phyloP scores from a whole-genome alignment of 2,888 invertebrate species.

The Drosophila tripunctata region DNA sequence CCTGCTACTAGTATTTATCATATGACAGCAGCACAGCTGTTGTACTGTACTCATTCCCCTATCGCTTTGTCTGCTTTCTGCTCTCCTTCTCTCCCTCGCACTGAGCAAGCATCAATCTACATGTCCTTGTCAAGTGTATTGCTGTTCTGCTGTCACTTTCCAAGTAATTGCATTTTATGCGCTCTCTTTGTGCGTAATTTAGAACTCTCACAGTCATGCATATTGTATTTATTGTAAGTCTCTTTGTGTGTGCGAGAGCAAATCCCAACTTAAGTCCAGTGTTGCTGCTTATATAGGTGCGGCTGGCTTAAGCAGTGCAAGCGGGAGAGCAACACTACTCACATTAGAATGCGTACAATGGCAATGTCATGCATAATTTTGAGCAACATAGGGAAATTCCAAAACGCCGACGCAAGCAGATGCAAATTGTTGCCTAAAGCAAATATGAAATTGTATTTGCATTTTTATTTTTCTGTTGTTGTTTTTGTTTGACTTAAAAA shows the following conservation, averaged over 20 bases:
- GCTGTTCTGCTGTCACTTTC: slow-evolving; percentile 39
- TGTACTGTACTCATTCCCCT: slow-evolving; percentile 4
- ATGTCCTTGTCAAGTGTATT: slow-evolving; percentile 63
- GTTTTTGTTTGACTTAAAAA: slow-evolving; percentile 8
- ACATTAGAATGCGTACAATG: slow-evolving; percentile 24
- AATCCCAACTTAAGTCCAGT: slow-evolving; percentile 17
- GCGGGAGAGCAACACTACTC: slow-evolving; percentile 14
- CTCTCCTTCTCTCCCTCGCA: background rate
- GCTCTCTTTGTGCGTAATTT: slow-evolving; percentile 29
- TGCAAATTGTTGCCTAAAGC: slow-evolving; percentile 29
- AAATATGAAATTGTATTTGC: slow-evolving; percentile 20
- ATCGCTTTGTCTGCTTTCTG: slow-evolving; percentile 1
- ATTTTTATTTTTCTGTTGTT: too few species aligned
- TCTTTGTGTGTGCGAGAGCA: slow-evolving; percentile 15
- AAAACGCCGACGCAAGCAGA: slow-evolving; percentile 67
- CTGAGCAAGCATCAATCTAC: slow-evolving; percentile 10
- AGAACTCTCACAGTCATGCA: slow-evolving; percentile 17
- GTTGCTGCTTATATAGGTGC: slow-evolving; percentile 1
- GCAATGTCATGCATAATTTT: slow-evolving; percentile 51
- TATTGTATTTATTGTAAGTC: slow-evolving; percentile 1
- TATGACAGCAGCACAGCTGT: slow-evolving; percentile 25
- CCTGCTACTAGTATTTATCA: background rate
- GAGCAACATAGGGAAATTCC: slow-evolving; percentile 64
- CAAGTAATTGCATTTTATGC: slow-evolving; percentile 49
- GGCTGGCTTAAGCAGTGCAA: slow-evolving; percentile 8